phyloP scores from a whole-genome alignment of 2,113 vertebrate species.

The Oenanthe oenanthe region DNA sequence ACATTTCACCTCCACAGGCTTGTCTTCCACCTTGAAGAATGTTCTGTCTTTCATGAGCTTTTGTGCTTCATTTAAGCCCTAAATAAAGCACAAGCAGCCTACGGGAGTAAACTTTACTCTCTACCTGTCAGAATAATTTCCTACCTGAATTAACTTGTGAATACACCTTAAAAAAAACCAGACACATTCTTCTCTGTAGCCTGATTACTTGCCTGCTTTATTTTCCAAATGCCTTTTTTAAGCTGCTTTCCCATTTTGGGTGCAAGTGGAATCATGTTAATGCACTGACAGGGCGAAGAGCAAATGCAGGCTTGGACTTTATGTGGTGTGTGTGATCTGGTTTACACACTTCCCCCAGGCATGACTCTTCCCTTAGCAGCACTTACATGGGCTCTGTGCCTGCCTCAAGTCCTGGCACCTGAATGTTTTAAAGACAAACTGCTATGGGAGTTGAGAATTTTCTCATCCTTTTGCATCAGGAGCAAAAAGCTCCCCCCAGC shows the following conservation, averaged over 20 bases:
- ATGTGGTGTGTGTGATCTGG: neutral
- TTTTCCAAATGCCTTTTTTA: neutral
- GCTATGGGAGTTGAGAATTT: neutral
- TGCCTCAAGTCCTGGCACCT: neutral
- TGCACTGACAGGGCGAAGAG: neutral
- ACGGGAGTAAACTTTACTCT: constrained; percentile 36
- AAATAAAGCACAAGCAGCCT: constrained; percentile 57
- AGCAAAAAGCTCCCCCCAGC: neutral
- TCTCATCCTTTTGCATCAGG: neutral
- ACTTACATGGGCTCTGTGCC: neutral
- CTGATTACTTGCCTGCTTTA: neutral
- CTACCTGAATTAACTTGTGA: constrained; percentile 65
- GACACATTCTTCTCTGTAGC: neutral
- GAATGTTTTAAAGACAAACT: neutral
- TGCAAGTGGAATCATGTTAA: neutral
- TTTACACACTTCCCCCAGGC: neutral
- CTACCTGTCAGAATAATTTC: constrained; percentile 64
- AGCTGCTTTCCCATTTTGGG: neutral
- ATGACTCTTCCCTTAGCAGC: neutral
- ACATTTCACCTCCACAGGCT: neutral
- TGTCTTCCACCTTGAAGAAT: neutral
- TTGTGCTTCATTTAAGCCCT: constrained; percentile 54
- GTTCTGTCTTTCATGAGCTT: constrained; percentile 50
- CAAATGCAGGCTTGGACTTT: neutral
- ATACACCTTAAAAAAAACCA: neutral